Evolutionary conservation across 1,140 invertebrate genomes (phyloP).

Genomic region (Drosophila nigrodunni): DNA sequence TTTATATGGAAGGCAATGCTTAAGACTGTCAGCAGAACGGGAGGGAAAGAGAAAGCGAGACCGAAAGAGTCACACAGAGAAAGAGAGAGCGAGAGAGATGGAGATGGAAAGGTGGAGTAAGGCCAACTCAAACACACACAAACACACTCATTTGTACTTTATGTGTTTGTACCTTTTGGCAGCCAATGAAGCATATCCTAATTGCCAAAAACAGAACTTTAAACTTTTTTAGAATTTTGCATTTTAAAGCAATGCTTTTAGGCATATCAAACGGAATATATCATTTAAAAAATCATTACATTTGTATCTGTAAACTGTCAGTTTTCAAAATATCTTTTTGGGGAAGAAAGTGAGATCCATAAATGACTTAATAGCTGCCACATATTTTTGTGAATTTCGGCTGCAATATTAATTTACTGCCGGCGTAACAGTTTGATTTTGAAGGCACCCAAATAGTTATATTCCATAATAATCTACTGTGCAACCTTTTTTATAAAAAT

Average conservation of each 20-base stretch:
- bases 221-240: conserved; percentile 46
- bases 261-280: conserved; percentile 9
- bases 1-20: conserved; percentile 69
- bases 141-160: conserved; percentile 55
- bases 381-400: neutral
- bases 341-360: conserved; percentile 6
- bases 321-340: neutral
- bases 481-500: conserved; percentile 1
- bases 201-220: conserved; percentile 65
- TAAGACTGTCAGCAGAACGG: conserved; percentile 22
- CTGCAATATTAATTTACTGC: neutral
- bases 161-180: conserved; percentile 69
- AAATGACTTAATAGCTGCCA: conserved; percentile 11
- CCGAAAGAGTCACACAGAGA: neutral
- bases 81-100: conserved; percentile 15
- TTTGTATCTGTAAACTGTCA: neutral
- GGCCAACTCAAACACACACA: conserved; percentile 46
- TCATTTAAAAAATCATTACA: neutral
- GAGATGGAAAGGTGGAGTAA: conserved; percentile 1
- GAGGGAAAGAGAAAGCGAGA: neutral
- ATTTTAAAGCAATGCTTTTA: conserved; percentile 46
- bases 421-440: no score
- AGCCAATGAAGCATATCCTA: conserved; percentile 77
- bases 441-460: no score
- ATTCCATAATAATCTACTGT: no score